Evolutionary conservation across 2,113 vertebrate genomes (phyloP).

Genomic region (Rousettus leschenaultii): DNA sequence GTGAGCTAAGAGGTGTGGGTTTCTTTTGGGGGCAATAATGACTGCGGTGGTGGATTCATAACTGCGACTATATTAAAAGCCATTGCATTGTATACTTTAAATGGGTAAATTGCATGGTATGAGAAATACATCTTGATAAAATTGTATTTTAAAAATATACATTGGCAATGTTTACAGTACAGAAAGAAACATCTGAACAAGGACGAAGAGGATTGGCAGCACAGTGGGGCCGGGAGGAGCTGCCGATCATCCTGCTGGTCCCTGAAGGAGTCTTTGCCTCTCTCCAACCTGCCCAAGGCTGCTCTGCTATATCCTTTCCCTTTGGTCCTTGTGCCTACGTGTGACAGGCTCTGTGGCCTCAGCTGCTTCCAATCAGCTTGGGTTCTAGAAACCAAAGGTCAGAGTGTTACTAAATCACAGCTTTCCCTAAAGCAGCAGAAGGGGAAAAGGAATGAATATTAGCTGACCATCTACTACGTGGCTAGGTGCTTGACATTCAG

Average conservation of each 20-base stretch:
- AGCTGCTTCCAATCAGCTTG: background rate
- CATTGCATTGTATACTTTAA: background rate
- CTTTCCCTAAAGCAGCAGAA: background rate
- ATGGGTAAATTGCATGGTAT: background rate
- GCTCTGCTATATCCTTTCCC: background rate
- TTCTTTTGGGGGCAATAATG: background rate
- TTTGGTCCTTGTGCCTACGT: background rate
- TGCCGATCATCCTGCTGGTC: background rate
- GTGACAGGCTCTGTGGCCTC: background rate
- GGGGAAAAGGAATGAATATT: background rate
- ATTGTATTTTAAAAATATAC: background rate
- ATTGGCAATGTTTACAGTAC: background rate
- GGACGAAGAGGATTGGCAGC: background rate
- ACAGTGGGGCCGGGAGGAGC: fast-evolving
- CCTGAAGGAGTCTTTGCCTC: background rate
- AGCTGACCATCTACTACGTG: background rate
- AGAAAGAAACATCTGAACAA: background rate
- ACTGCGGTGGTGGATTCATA: background rate
- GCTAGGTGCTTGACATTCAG: background rate
- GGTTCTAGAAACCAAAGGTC: background rate
- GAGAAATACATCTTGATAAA: background rate
- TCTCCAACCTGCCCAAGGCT: too few relatives aligned
- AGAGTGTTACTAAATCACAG: background rate
- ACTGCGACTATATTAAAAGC: background rate
- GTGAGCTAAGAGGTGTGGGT: background rate